phyloP scores from a whole-genome alignment of 2,888 invertebrate species.

The Macaria notata region DNA sequence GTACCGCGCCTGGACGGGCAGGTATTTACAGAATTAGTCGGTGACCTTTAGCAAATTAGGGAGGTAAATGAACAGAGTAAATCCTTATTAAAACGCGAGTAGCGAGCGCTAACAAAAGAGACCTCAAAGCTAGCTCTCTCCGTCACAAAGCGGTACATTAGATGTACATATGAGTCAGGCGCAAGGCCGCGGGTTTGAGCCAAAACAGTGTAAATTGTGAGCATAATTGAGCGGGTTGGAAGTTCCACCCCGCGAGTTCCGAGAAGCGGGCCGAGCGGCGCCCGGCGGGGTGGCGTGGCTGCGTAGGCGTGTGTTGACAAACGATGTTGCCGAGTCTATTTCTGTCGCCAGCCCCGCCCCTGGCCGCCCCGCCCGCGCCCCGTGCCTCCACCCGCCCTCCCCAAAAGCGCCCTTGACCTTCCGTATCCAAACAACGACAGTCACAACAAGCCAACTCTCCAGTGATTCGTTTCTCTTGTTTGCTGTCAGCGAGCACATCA shows the following conservation, averaged over 20 bases:
- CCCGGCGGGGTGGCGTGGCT: conserved; percentile 33
- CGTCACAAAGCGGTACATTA: conserved; percentile 26
- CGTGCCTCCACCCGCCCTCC: conserved; percentile 37
- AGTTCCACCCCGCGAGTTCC: conserved; percentile 32
- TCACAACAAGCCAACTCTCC: conserved; percentile 65
- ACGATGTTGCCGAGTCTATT: conserved; percentile 73
- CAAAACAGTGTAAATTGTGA: conserved; percentile 39
- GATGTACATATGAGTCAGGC: conserved; percentile 27
- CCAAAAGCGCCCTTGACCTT: conserved; percentile 72
- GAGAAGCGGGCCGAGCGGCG: conserved; percentile 19
- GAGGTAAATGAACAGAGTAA: too few relatives aligned
- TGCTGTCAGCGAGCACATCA: conserved; percentile 13
- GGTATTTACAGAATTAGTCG: too few relatives aligned
- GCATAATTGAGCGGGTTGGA: conserved; percentile 39
- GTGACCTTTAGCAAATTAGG: too few relatives aligned
- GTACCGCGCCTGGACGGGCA: too few relatives aligned
- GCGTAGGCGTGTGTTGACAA: conserved; percentile 80
- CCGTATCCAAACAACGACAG: conserved; percentile 78
- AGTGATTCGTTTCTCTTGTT: conserved; percentile 49
- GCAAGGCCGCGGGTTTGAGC: conserved; percentile 35
- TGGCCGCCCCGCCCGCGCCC: conserved; percentile 33
- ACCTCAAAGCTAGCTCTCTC: conserved; percentile 16
- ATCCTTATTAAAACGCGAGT: too few relatives aligned
- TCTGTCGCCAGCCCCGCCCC: conserved; percentile 59
- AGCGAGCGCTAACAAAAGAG: conserved; percentile 5